Evolutionary conservation across 2,888 invertebrate species (phyloP), one percentile per base, ranked within the genome.

Genomic region (Noctua pronuba): DNA sequence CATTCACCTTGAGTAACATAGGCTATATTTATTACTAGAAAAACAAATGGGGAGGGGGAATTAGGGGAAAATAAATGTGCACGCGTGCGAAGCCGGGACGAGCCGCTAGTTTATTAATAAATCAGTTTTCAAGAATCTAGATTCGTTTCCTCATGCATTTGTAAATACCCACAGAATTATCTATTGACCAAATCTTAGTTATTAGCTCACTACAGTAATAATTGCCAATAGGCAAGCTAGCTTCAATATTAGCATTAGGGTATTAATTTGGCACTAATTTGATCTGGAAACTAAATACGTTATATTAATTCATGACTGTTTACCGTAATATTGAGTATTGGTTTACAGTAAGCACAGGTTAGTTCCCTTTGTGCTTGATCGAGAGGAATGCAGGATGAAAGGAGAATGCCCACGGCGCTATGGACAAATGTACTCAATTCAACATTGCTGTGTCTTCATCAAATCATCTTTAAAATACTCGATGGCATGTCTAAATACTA

Each of bases 251-350:
- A 24, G 38, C 38, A 60, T 38, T 58, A 18, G n/a, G 11, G 5
- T 52, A n/a, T 49, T 35, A 44, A 55, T 76, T 41, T 55, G 38
- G 24, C 77, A 65, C 24, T 28, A 58, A 49, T 52, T 49, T n/a
- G 16, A 31, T 35, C 21, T 76, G 21, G 31, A 55, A 65, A 77
- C 74, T 46, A 46, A 10, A 28, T 58, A 13, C 13, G 28, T 21
- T 73, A 28, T 58, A 7, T 21, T 31, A 55, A 31, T 71, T 65
- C 1, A 46, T 28, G 2, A 8, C 18, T 60, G 35, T n/a, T 55
- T 70, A 31, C 24, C 31, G n/a, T 58, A 21, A 62, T 38, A 49
- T 28, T 75, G 24, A 24, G 13, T 10, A 62, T 31, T 62, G 24
- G 21, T n/a, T 55, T 44, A 28, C 52, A 24, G 10, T 49, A 24